phyloP scores from a whole-genome alignment of 2,113 vertebrate genomes.

The Gnathonemus longibarbis region DNA sequence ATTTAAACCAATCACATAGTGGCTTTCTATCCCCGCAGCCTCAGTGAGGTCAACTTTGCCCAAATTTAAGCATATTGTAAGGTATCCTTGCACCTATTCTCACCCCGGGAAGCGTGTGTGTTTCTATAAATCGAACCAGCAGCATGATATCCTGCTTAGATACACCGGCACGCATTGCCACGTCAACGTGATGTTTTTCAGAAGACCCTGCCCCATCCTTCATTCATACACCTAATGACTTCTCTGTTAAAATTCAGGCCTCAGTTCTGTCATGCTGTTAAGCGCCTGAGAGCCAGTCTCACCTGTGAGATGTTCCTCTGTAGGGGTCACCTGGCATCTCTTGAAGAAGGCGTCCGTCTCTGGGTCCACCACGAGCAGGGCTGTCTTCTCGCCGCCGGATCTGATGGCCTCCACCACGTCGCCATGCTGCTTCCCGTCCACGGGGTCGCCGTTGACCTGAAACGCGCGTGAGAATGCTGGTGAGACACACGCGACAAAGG shows the following conservation, averaged over 20 bases:
- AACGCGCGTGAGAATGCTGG: neutral
- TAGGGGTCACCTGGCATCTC: slow-evolving; percentile 75
- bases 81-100: neutral
- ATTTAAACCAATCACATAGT: neutral
- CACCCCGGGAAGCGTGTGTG: neutral
- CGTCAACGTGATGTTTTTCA: neutral
- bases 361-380: slow-evolving; percentile 82
- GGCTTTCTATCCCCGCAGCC: neutral
- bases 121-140: neutral
- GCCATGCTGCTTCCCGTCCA: slow-evolving; percentile 80
- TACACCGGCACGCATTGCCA: neutral
- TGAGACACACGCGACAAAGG: neutral
- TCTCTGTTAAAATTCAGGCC: neutral
- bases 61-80: neutral
- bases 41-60: neutral
- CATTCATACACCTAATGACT: neutral
- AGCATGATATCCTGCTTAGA: neutral
- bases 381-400: slow-evolving; percentile 61
- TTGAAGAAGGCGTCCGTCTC: slow-evolving; percentile 84
- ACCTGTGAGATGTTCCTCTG: slow-evolving; percentile 70
- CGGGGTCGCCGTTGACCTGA: slow-evolving; percentile 76
- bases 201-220: neutral
- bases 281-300: slow-evolving; percentile 28
- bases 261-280: neutral
- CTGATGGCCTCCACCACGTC: slow-evolving; percentile 82